Evolutionary conservation across 2,113 vertebrate species (phyloP).

Genomic region (Odocoileus hemionus): DNA sequence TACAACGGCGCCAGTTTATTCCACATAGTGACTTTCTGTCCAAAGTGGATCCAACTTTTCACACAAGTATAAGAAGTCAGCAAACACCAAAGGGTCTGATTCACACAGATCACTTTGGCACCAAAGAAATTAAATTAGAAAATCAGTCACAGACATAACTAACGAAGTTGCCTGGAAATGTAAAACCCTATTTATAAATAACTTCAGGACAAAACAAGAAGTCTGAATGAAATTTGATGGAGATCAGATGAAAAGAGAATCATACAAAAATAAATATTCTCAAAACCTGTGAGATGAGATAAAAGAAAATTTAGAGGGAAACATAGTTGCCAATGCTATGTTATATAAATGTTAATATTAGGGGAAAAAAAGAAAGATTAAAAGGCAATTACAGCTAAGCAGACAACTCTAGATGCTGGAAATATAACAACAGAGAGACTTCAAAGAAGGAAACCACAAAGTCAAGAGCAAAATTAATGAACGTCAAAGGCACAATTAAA

Average conservation of each 20-base stretch:
- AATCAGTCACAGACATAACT: background rate
- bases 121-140: background rate
- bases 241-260: background rate
- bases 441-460: background rate
- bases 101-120: background rate
- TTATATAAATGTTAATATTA: background rate
- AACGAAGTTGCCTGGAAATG: background rate
- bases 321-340: background rate
- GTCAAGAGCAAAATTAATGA: background rate
- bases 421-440: background rate
- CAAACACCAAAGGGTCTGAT: background rate
- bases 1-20: fast-evolving
- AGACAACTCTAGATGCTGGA: background rate
- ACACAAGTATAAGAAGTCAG: background rate
- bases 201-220: background rate
- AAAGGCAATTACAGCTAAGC: background rate
- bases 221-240: background rate
- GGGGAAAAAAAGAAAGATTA: background rate
- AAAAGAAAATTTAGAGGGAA: background rate
- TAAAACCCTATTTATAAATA: background rate
- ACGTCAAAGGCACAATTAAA: background rate
- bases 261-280: background rate
- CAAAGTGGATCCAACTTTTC: background rate
- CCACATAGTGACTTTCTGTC: background rate
- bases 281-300: background rate